phyloP scores from a whole-genome alignment of 64 coral and sea anemone genomes.

The Porites australiensis region DNA sequence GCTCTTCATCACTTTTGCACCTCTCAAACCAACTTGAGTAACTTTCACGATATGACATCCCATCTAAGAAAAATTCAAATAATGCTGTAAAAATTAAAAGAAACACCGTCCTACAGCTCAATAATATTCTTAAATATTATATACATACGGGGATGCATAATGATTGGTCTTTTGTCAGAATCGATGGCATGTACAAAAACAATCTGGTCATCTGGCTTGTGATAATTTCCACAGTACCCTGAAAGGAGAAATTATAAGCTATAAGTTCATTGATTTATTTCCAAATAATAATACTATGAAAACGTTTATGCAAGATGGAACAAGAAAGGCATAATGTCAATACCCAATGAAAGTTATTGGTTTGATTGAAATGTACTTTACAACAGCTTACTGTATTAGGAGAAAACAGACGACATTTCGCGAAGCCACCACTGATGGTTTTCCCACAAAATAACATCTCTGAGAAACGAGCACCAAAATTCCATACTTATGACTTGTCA shows the following conservation, averaged over 20 bases:
- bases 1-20: not conserved
- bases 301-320: too few species aligned
- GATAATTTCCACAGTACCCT: constrained; percentile 31
- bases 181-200: constrained; percentile 48
- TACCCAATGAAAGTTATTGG: too few species aligned
- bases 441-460: too few species aligned
- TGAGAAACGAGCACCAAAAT: too few species aligned
- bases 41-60: constrained; percentile 20
- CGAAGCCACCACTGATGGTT: too few species aligned
- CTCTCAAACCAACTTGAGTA: not conserved
- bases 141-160: constrained; percentile 40
- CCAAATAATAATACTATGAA: too few species aligned
- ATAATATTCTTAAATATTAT: not conserved
- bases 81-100: not conserved
- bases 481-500: too few species aligned
- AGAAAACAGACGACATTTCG: too few species aligned
- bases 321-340: too few species aligned
- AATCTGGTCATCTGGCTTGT: constrained; percentile 26
- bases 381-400: too few species aligned
- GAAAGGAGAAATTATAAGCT: not conserved
- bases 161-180: constrained; percentile 23
- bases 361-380: too few species aligned
- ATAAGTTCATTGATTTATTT: not conserved
- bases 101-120: not conserved
- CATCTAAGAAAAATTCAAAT: not conserved